Evolutionary conservation across 2,797 vertebrate genomes (phyloP).

Genomic region (Natrix natrix): DNA sequence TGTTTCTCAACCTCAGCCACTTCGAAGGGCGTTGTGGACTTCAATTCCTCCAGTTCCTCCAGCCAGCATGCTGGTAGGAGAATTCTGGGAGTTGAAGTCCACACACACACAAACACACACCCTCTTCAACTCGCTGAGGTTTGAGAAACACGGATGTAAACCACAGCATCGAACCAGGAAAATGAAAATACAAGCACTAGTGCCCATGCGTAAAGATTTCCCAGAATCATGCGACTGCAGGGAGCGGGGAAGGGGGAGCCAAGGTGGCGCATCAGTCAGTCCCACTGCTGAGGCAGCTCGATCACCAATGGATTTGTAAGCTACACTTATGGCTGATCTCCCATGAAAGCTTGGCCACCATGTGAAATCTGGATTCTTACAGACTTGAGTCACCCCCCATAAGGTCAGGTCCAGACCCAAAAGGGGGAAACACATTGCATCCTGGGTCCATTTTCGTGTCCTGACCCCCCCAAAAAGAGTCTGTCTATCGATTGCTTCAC

Average conservation of each 20-base stretch:
- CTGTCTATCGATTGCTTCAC: background rate
- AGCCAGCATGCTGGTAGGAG: background rate
- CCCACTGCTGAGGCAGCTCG: background rate
- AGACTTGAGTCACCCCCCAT: background rate
- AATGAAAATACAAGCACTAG: constrained; percentile 29
- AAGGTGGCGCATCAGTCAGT: background rate
- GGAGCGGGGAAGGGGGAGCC: background rate
- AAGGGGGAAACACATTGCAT: background rate
- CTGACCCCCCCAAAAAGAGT: background rate
- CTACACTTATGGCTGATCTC: background rate
- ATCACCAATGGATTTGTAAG: background rate
- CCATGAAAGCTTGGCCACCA: background rate
- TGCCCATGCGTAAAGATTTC: constrained; percentile 29
- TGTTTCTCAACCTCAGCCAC: background rate
- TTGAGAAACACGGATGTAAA: background rate
- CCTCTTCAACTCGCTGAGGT: background rate
- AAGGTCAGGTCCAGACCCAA: background rate
- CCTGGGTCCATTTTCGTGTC: background rate
- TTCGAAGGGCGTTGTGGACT: background rate
- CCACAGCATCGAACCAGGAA: constrained; percentile 17
- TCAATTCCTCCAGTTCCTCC: background rate
- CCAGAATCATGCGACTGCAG: constrained; percentile 29
- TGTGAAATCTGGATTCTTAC: background rate
- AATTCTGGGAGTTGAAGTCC: background rate
- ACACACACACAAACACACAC: background rate